Evolutionary conservation across 1,140 invertebrate species (phyloP), one percentile per base, ranked within the genome.

Genomic region (Ooceraea biroi): DNA sequence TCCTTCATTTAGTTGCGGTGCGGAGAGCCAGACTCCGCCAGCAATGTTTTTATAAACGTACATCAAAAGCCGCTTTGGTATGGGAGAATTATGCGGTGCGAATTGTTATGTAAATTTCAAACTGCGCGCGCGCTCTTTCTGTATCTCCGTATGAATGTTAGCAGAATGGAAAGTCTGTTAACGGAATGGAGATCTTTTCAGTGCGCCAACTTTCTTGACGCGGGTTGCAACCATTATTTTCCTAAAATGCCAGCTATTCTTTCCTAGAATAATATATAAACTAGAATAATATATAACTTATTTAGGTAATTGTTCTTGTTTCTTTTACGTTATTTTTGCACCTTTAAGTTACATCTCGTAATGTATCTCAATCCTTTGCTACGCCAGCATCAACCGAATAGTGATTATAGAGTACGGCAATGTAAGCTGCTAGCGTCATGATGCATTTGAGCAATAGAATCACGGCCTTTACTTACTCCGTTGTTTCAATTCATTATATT

Each of bases 1-100:
- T 46, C 78, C 69, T 48, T 82, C 78, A 50, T 74, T 82, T 50
- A 55, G 12, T 69, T 25, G n/a, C 44, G 68, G 55, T 65, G 41
- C 17, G 19, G 44, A 36, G 22, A 25, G 41, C 17, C 36, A 30
- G 25, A 19, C 55, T 46, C 4, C 76, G 1, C 63, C 19, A 27
- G 48, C 22, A 17, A 41, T 44, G 63, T 80, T 80, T 80, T 57
- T 80, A 22, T 3, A 27, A 17, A 22, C n/a, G 60, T n/a, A 7
- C 17, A 27, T 36, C 22, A 30, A 68, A 68, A 25, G 65, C 25
- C 30, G 14, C 41, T 71, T 69, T 50, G 73, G 25, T 44, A 36
- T 19, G n/a, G 17, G 11, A 46, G 25, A 68, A 57, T 69, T 78
- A 44, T 78, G 22, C 48, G 14, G 14, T 11, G 27, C 50, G 76